Base-by-base conservation (phyloP, 2,113 vertebrate species). In the Atherinomorus stipes region DNA sequence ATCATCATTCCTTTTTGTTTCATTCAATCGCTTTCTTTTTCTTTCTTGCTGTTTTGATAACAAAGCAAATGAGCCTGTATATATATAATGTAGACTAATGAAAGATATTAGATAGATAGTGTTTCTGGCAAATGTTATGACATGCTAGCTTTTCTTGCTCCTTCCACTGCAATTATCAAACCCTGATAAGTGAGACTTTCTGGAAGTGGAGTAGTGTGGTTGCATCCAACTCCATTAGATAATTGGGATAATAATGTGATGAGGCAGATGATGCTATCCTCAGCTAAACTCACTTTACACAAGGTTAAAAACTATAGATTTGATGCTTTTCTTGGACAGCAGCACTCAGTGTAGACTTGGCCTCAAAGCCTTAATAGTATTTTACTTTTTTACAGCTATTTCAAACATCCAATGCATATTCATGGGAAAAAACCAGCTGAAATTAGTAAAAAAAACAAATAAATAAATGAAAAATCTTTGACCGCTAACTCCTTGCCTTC, bases 181-280 rank as follows among this genome's bases (percentile, higher is more conserved):
- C 42, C 42, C 31, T 34, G n/a, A 16, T 13, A 16, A 74, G 38
- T 42, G 49, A 50, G 57, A 49, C 25, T 50, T 53, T 47, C 62
- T 64, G 34, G 44, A 70, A 74, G 64, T 63, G 81, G 53, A 70
- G 34, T 47, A 38, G 38, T 22, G 78, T 44, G 54, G 57, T 71
- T 37, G 51, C 7, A 23, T 76, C 81, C 85, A 76, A 60, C 26
- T 45, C 66, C 56, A 83, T 85, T 85, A 88, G 80, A 76, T 81
- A 74, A 88, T 84, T 72, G 67, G 73, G 61, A 54, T 65, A 51
- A 83, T 83, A 62, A 10, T 38, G 66, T 45, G 64, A 78, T 80
- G 74, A 56, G 64, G 64, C 57, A 56, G 63, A 60, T 73, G 75
- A 81, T 38, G 70, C 40, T 11, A 0, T 23, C 40, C 42, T 81